These are phyloP conservation scores for Glossosoma conforme DNA, from an alignment of 1,140 invertebrate species.

Conservation along the genomic window DNA sequence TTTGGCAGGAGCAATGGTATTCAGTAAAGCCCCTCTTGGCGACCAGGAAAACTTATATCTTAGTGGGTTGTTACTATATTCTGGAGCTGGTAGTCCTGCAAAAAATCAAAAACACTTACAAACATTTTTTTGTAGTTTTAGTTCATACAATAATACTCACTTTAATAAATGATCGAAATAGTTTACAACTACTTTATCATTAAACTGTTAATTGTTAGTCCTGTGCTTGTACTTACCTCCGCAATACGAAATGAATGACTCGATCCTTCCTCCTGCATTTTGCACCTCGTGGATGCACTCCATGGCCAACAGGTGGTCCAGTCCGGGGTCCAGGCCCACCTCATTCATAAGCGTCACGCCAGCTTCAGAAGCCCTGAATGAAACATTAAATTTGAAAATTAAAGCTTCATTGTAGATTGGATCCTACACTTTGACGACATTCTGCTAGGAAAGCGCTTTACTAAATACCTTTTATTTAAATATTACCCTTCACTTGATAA, in stretches of 20 bases:
- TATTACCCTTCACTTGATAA: too few species aligned
- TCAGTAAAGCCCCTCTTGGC: constrained; percentile 84
- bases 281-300: constrained; percentile 91
- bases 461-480: too few species aligned
- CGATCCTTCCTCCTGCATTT: constrained; percentile 74
- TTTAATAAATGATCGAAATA: too few species aligned
- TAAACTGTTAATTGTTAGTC: too few species aligned
- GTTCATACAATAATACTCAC: too few species aligned
- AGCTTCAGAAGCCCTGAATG: constrained; percentile 68
- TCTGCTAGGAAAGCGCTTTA: too few species aligned
- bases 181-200: too few species aligned
- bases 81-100: constrained; percentile 81
- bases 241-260: constrained; percentile 95
- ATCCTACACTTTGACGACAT: too few species aligned
- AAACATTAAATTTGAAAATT: too few species aligned
- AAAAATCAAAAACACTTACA: too few species aligned
- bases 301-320: constrained; percentile 95
- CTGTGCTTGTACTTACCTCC: constrained; percentile 61
- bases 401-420: too few species aligned
- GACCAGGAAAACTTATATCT: constrained; percentile 99
- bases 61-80: constrained; percentile 89
- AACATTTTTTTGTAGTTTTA: too few species aligned
- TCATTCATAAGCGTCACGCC: constrained; percentile 91
- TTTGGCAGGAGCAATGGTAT: constrained; percentile 82
- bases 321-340: constrained; percentile 94